Base-by-base conservation (phyloP, 1,140 invertebrate genomes). In the Brachionus calyciflorus region DNA sequence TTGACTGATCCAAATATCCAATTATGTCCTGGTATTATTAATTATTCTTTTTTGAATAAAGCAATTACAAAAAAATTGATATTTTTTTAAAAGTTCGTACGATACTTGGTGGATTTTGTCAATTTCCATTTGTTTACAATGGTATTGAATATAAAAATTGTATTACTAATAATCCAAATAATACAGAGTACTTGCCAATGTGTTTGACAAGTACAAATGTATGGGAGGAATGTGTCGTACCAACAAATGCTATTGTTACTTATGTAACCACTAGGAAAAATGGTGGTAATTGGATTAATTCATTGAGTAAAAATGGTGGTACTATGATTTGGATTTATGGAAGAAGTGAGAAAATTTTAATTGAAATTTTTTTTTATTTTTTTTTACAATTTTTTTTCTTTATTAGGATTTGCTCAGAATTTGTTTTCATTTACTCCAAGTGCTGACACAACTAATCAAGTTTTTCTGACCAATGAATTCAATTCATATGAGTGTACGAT, bases 321-420 rank as follows among this genome's bases (percentile, higher is more conserved):
- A 70, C 65, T 2, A 33, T 70, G 44, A 21, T 70, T 33, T 70
- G 65, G 65, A 70, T 70, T 4, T 70, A 30, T 19, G 65, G 65
- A 44, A 49, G 19, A 33, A 41, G 60, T 65, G 17, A 26, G 28
- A 55, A 53, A 53, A 53, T 14, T 33, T 33, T 30, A 33, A 26
- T 17, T 1, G 30, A 33, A 17, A 17, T 30, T 1, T 37, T 37
- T 17, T 9, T n/a, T 19, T 17, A 37, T 37, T 60, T 55, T 30
- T 28, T 28, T 28, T 14, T 28, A 28, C 1, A 60, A 17, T 28
- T n/a, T 17, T 33, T 60, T 40, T 28, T 2, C 21, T 26, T 55
- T 2, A 9, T 19, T 33, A 60, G 55, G 63, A 28, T 70, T 70
- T 51, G 44, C 65, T 4, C 26, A 70, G 33, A 70, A 70, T 51